Percentiles rank a stretch among this genome's conserved stretches.
phyloP scores from a whole-genome alignment of 2,888 invertebrate genomes.

The Mythimna vitellina region DNA sequence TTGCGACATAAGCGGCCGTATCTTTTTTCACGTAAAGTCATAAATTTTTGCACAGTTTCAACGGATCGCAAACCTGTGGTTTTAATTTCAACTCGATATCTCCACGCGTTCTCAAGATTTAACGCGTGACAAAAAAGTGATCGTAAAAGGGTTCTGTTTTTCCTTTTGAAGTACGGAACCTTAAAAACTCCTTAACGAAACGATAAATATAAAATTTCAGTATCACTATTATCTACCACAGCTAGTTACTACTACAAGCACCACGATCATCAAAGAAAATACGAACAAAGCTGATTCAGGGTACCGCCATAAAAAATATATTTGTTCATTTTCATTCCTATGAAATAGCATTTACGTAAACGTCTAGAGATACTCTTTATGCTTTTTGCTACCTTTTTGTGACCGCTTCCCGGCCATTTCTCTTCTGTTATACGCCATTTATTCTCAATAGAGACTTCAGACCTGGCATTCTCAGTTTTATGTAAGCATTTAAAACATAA shows the following conservation, averaged over 20 bases:
- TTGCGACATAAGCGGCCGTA: too few species aligned
- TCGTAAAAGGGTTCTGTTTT: too few species aligned
- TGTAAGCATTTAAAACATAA: constrained; percentile 24
- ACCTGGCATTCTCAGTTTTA: constrained; percentile 15
- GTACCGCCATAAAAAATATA: constrained; percentile 17
- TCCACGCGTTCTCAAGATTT: too few species aligned
- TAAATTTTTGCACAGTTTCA: too few species aligned
- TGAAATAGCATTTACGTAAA: constrained; percentile 44
- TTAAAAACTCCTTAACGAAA: too few species aligned
- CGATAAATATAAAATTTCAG: not conserved
- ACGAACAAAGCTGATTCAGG: not conserved
- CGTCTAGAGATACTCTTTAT: constrained; percentile 22
- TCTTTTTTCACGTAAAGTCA: too few species aligned
- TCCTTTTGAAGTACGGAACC: too few species aligned
- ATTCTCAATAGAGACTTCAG: constrained; percentile 27
- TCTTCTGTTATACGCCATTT: constrained; percentile 48
- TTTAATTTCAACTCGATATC: too few species aligned
- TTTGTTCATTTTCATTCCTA: constrained; percentile 29
- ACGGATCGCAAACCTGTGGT: too few species aligned
- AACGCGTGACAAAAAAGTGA: too few species aligned
- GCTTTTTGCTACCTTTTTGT: constrained; percentile 38
- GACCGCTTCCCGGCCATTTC: constrained; percentile 31
- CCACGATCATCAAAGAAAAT: constrained; percentile 6
- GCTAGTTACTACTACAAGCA: not conserved
- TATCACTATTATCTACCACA: not conserved